A percentile compares a stretch with the other conserved stretches of the same genome.
Evolutionary conservation across 2,797 vertebrate species (phyloP).

Genomic region (Micromesistius poutassou): DNA sequence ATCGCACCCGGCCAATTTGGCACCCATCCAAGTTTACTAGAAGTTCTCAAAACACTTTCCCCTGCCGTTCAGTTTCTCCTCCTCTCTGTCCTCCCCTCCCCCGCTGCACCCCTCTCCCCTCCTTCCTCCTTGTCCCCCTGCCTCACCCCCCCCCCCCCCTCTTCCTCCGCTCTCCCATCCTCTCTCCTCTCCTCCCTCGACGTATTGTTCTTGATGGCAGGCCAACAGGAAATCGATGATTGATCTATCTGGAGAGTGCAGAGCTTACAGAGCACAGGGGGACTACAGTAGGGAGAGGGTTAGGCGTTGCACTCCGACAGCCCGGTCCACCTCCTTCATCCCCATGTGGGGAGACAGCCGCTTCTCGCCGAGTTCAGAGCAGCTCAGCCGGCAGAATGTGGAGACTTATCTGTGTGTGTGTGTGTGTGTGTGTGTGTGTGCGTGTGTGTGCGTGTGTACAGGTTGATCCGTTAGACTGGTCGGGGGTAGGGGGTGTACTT

Average conservation of each 20-base stretch:
- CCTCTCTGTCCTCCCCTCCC: background rate
- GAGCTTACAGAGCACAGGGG: conserved; percentile 18
- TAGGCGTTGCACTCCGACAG: background rate
- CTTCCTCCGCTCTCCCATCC: background rate
- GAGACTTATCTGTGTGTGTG: background rate
- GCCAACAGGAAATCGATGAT: conserved; percentile 60
- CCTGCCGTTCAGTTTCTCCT: conserved; percentile 31
- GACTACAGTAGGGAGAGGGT: conserved; percentile 20
- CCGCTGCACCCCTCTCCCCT: conserved; percentile 44
- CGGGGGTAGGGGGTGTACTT: background rate
- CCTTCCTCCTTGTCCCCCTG: background rate
- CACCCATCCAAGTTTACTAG: background rate
- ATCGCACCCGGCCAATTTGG: background rate
- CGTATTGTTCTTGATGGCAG: conserved; percentile 37
- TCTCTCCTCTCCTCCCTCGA: conserved; percentile 19
- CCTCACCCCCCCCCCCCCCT: conserved; percentile 6
- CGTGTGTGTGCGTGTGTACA: background rate
- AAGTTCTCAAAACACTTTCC: conserved; percentile 29
- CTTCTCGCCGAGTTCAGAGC: background rate
- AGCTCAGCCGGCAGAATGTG: background rate
- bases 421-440: background rate
- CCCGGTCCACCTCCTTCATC: background rate
- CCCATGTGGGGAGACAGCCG: background rate
- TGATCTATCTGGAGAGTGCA: conserved; percentile 45
- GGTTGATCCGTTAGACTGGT: background rate